phyloP scores from a whole-genome alignment of 2,797 vertebrate species.

The Diglossa cyanea region DNA sequence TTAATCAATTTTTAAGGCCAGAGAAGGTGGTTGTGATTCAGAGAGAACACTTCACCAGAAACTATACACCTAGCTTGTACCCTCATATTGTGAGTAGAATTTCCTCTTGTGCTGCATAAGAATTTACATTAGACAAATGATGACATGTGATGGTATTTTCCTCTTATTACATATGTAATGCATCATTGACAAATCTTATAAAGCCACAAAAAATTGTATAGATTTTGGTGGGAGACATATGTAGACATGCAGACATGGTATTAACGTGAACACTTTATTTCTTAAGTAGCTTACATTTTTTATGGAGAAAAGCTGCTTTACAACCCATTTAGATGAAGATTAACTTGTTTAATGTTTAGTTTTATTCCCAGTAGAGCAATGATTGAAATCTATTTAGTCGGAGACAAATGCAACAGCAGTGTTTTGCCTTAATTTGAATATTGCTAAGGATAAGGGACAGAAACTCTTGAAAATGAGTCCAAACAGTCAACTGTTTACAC shows the following conservation, averaged over 20 bases:
- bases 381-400: constrained; percentile 20
- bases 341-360: constrained; percentile 53
- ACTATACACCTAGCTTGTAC: background rate
- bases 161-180: background rate
- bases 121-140: background rate
- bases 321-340: constrained; percentile 46
- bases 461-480: background rate
- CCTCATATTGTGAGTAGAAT: background rate
- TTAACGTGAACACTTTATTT: constrained; percentile 22
- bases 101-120: background rate
- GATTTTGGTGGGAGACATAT: background rate
- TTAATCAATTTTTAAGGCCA: background rate
- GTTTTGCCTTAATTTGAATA: constrained; percentile 40
- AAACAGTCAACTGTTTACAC: constrained; percentile 14
- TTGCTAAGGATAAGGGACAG: background rate
- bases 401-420: background rate
- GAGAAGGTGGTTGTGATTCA: background rate
- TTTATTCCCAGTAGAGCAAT: constrained; percentile 5
- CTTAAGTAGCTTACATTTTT: constrained; percentile 53
- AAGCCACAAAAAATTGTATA: background rate
- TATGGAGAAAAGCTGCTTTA: constrained; percentile 48
- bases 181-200: background rate
- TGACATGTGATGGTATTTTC: background rate
- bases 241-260: background rate
- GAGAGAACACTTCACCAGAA: background rate